phyloP scores from a whole-genome alignment of 2,113 vertebrate genomes.

The Egretta garzetta region DNA sequence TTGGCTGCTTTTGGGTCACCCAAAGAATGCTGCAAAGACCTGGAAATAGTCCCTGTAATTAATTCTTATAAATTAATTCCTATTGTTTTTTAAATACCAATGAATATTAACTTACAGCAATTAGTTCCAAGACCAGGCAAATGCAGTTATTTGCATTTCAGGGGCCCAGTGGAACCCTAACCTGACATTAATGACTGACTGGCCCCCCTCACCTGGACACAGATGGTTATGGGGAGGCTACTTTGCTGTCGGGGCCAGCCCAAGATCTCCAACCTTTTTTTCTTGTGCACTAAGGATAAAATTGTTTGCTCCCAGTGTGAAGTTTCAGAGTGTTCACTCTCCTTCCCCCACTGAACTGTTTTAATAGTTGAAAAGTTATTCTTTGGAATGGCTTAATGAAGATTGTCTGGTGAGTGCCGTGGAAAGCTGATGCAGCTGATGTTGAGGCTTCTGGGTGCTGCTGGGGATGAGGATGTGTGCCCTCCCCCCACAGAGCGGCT shows the following conservation, averaged over 20 bases:
- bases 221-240: neutral
- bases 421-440: neutral
- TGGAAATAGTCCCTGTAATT: neutral
- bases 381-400: neutral
- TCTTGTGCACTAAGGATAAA: neutral
- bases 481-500: neutral
- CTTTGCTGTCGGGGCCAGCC: neutral
- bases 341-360: neutral
- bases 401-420: neutral
- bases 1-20: neutral
- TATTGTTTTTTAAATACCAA: neutral
- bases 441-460: neutral
- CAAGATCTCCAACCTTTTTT: neutral
- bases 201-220: neutral
- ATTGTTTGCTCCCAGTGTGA: neutral
- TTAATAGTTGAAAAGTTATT: neutral
- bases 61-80: neutral
- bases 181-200: neutral
- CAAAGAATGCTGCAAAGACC: neutral
- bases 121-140: neutral
- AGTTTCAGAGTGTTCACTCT: neutral
- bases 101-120: neutral
- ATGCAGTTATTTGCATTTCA: neutral
- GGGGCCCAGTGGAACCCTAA: neutral
- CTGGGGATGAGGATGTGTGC: neutral